A percentile compares a stretch with the other conserved stretches of the same genome.
These are phyloP conservation scores for Bufo bufo DNA, from an alignment of 2,113 vertebrate species.

Conservation along the genomic window DNA sequence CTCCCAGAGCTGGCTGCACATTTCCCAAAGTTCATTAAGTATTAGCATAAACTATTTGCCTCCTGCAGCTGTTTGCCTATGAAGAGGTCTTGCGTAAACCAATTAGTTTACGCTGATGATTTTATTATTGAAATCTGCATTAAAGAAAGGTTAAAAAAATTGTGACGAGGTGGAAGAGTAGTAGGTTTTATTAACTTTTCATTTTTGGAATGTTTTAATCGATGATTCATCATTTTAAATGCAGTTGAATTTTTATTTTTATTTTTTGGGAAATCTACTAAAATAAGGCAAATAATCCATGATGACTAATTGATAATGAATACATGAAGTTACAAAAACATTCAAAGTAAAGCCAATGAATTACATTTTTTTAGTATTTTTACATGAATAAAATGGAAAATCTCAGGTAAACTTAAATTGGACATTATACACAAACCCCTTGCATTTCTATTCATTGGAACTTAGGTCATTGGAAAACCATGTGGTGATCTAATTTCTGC, in stretches of 20 bases:
- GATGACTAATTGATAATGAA: background rate
- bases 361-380: background rate
- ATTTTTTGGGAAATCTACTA: background rate
- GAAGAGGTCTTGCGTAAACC: conserved; percentile 58
- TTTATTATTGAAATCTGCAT: conserved; percentile 65
- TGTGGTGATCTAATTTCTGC: background rate
- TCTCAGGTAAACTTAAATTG: background rate
- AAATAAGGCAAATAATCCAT: background rate
- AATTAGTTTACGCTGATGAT: conserved; percentile 59
- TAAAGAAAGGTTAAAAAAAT: conserved; percentile 58
- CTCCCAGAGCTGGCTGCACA: conserved; percentile 57
- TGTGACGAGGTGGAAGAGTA: conserved; percentile 9
- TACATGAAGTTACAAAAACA: no score
- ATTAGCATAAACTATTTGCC: conserved; percentile 63
- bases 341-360: background rate
- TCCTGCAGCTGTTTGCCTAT: conserved; percentile 64
- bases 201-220: background rate
- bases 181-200: conserved; percentile 25
- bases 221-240: conserved; percentile 18
- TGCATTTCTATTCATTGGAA: background rate
- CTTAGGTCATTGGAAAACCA: background rate
- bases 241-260: background rate
- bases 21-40: conserved; percentile 62
- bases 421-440: background rate
- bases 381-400: background rate